Base-by-base conservation (phyloP, 2,797 vertebrate genomes). In the Gallinago stenura region DNA sequence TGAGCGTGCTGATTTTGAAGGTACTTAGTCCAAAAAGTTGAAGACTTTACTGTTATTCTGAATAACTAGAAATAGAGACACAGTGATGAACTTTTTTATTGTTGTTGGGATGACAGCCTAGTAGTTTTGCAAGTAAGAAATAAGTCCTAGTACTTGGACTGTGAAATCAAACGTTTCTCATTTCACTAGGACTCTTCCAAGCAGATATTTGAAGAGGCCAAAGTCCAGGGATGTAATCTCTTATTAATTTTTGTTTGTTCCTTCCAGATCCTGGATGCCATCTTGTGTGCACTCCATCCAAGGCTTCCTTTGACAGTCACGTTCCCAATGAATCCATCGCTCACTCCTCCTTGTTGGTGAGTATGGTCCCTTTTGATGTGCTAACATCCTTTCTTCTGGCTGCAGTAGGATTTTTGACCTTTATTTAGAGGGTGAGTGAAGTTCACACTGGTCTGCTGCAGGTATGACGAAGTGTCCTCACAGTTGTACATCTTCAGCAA, bases 401-500 rank as follows among this genome's bases (percentile, higher is more conserved):
- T 87, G 12, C 18, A 43, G 11, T 9, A 35, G 43, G 43, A 31
- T 25, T 90, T 83, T n/a, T 13, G 26, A 43, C 22, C 33, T 87
- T 58, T n/a, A 3, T 41, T 76, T 66, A 7, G 30, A 26, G 5
- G 3, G 15, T 41, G 15, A 71, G 19, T 8, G 30, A 21, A 45
- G 18, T 10, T 61, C 45, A 20, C 48, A 48, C 31, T 58, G 35
- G 6, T 9, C 14, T 37, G 17, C 33, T 73, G 33, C 24, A 31
- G n/a, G 12, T 69, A 60, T 33, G 25, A 48, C n/a, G 24, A 41
- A 84, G 12, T 17, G 5, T 30, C 56, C 24, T 48, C 3, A 2
- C 6, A n/a, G 13, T 3, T 65, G 15, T 7, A 1, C 12, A 2
- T 80, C 69, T 50, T 76, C 72, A 57, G 8, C 0, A 3, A 31